Conservation (phyloP, 2,888 invertebrate genomes). For the Nemapogon koenigi region DNA sequence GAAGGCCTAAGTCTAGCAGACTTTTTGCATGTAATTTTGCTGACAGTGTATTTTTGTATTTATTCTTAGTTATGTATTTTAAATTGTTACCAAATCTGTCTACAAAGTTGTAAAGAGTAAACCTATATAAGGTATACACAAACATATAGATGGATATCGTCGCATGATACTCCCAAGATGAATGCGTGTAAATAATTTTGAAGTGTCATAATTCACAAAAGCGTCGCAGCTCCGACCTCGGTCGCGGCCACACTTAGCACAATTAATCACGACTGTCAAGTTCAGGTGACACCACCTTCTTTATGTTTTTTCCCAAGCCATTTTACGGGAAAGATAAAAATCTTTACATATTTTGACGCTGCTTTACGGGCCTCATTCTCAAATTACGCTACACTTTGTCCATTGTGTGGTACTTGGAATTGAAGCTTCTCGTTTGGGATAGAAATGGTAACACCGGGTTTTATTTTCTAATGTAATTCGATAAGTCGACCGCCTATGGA, state of each 20-base stretch:
- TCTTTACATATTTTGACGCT: conserved; percentile 66
- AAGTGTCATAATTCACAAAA: conserved; percentile 48
- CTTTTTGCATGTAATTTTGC: too few species aligned
- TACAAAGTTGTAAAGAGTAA: too few species aligned
- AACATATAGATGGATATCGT: too few species aligned
- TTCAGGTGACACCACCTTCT: conserved; percentile 66
- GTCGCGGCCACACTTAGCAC: conserved; percentile 56
- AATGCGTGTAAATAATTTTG: conserved; percentile 50
- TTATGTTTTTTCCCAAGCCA: conserved; percentile 67
- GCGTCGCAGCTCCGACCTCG: conserved; percentile 37
- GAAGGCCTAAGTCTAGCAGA: too few species aligned
- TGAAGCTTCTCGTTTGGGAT: not conserved
- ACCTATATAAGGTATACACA: too few species aligned
- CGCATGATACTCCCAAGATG: too few species aligned
- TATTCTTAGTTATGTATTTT: too few species aligned
- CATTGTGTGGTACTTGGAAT: conserved; percentile 10
- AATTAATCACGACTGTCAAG: conserved; percentile 57
- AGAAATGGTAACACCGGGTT: too few species aligned
- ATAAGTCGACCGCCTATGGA: conserved; percentile 4
- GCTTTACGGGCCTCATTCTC: conserved; percentile 58
- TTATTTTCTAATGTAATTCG: too few species aligned
- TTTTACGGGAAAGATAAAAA: conserved; percentile 66
- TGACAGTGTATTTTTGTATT: too few species aligned
- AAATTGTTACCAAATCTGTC: too few species aligned
- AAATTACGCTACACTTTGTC: conserved; percentile 48